Evolutionary conservation across 2,797 vertebrate genomes (phyloP), one percentile per base, ranked within the genome.

Genomic region (Tragelaphus oryx): DNA sequence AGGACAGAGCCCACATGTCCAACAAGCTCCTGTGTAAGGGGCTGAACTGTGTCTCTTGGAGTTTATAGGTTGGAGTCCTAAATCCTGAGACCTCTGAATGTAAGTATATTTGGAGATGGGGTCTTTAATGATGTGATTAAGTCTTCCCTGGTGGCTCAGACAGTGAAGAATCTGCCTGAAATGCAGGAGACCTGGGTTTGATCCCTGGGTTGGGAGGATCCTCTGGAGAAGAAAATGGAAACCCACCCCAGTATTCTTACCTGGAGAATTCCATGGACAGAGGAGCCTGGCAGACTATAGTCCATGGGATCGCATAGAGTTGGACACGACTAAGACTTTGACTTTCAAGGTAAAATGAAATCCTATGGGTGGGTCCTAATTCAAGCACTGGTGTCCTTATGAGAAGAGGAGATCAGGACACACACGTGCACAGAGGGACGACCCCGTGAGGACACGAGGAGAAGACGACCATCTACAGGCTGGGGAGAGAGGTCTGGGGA

Each of bases 311-410:
- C 2, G 33, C 65, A 68, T 37, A 68, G 33, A 68, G 18, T 22
- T 68, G 33, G 10, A 37, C 18, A 68, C 9, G 3, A 37, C 65
- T 37, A 68, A n/a, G 18, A 37, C 10, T 22, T 68, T 37, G 33
- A 37, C 18, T 22, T 68, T 68, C 65, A 68, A 4, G 20, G 48
- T 26, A 26, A 74, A 44, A 55, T 2, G 28, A 33, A 26, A 13
- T 5, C 30, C 0, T 10, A 0, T 1, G 33, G 37, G 12, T 16
- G 20, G 33, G 18, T 13, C 44, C 28, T 68, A 3, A 13, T 37
- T 57, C 22, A 26, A 6, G 7, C 12, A n/a, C 44, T 0, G 8
- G 44, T 14, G 54, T 59, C 92, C 62, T 28, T n/a, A 1, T 3
- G 6, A 41, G n/a, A 18, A 52, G 75, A 68, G 48, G 57, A 24